Conservation (phyloP, 2,797 vertebrate genomes). For the Orestias chungarensis region DNA sequence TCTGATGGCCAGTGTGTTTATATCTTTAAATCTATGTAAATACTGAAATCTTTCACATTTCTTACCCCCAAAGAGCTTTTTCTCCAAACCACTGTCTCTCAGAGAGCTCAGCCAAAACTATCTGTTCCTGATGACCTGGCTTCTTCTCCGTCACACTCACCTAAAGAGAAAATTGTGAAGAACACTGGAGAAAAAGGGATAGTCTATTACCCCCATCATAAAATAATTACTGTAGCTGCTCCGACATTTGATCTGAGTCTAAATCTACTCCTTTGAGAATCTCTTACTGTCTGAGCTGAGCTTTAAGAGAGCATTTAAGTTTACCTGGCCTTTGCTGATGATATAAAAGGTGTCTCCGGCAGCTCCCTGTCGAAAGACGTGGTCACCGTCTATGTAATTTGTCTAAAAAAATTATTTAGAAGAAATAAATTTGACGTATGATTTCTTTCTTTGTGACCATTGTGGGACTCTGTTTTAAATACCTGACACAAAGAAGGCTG, state of each 20-base stretch:
- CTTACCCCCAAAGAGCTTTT: conserved; percentile 76
- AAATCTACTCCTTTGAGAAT: conserved; percentile 29
- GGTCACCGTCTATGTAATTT: conserved; percentile 75
- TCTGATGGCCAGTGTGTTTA: too few species aligned
- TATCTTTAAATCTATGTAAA: neutral
- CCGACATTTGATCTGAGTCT: conserved; percentile 46
- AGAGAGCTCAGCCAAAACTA: conserved; percentile 64
- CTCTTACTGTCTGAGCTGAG: conserved; percentile 17
- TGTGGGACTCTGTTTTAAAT: conserved; percentile 12
- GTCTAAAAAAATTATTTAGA: conserved; percentile 54
- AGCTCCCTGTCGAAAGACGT: conserved; percentile 73
- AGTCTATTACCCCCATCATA: conserved; percentile 42
- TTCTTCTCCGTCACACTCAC: conserved; percentile 77
- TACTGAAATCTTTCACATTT: neutral
- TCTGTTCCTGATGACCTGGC: conserved; percentile 60
- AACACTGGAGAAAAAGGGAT: conserved; percentile 2
- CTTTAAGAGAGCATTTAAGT: conserved; percentile 22
- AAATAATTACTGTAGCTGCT: conserved; percentile 24
- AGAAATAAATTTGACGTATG: conserved; percentile 16
- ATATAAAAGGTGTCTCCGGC: conserved; percentile 78
- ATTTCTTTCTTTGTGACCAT: neutral
- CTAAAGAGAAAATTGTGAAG: conserved; percentile 50
- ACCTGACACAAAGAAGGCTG: conserved; percentile 8
- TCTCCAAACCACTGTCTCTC: conserved; percentile 80
- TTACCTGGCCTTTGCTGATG: conserved; percentile 81